Evolutionary conservation across 2,888 invertebrate genomes (phyloP).

Genomic region (Eristalinus aeneus): DNA sequence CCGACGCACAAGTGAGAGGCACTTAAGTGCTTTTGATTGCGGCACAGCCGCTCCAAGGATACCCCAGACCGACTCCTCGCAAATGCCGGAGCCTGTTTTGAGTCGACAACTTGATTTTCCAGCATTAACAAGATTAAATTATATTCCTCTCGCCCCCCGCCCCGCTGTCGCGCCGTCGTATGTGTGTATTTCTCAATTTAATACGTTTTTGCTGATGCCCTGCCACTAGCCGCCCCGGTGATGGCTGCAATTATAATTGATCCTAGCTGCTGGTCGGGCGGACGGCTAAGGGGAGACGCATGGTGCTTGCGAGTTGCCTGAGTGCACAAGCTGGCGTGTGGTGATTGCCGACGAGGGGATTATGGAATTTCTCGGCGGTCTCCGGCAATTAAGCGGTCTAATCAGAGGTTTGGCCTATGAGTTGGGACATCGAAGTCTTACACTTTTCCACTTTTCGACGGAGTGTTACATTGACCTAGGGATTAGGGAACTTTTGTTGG

Average conservation of each 20-base stretch:
- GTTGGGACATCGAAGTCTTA: background rate
- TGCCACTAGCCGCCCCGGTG: background rate
- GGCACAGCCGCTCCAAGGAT: slow-evolving; percentile 1
- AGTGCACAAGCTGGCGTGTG: slow-evolving; percentile 24
- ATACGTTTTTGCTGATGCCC: slow-evolving; percentile 32
- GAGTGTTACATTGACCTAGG: background rate
- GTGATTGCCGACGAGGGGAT: slow-evolving; percentile 46
- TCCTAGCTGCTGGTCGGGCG: background rate
- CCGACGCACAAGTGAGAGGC: background rate
- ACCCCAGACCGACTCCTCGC: slow-evolving; percentile 2
- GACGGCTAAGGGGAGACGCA: slow-evolving; percentile 1
- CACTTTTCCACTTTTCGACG: background rate
- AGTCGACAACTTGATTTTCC: slow-evolving; percentile 81
- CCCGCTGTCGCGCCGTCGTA: slow-evolving; percentile 10
- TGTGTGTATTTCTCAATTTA: slow-evolving; percentile 70
- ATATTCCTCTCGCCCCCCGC: slow-evolving; percentile 46
- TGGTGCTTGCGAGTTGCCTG: slow-evolving; percentile 7
- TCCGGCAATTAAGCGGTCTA: slow-evolving; percentile 57
- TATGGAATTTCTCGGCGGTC: slow-evolving; percentile 26
- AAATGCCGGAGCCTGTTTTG: slow-evolving; percentile 61
- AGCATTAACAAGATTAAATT: slow-evolving; percentile 81
- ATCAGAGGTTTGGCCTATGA: slow-evolving; percentile 13
- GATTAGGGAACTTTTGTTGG: no score
- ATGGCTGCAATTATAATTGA: slow-evolving; percentile 58
- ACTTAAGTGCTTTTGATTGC: slow-evolving; percentile 58